Percentiles rank a stretch among this genome's conserved stretches.
Evolutionary conservation across 2,113 vertebrate genomes (phyloP).

Genomic region (Scomber colias): DNA sequence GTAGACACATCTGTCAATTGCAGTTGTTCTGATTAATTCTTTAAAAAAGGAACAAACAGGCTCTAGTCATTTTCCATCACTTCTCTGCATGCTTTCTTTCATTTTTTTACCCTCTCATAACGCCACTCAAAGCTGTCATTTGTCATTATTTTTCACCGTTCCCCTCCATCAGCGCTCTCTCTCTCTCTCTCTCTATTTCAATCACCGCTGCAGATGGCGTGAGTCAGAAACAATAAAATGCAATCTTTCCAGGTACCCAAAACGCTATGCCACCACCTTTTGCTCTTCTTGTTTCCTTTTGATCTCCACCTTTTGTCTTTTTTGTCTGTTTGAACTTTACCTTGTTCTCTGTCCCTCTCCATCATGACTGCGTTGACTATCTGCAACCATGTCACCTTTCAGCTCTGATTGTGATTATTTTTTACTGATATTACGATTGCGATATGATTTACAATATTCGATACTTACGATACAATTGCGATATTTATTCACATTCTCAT

Average conservation of each 20-base stretch:
- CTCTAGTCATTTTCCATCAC: slow-evolving; percentile 4
- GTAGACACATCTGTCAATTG: neutral
- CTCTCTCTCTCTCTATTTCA: slow-evolving; percentile 16
- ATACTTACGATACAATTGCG: too few relatives aligned
- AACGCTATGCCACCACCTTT: neutral
- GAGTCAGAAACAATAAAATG: slow-evolving; percentile 30
- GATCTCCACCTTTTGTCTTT: neutral
- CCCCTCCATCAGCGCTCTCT: slow-evolving; percentile 12
- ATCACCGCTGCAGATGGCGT: slow-evolving; percentile 9
- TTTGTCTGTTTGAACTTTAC: neutral
- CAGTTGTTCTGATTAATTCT: neutral
- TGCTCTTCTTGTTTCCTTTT: neutral
- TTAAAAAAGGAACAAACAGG: slow-evolving; percentile 29
- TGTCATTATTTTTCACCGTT: slow-evolving; percentile 36
- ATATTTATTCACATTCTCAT: too few relatives aligned
- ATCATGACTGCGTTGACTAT: neutral
- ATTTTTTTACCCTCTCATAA: neutral
- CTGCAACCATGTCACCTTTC: neutral
- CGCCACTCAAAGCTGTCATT: neutral
- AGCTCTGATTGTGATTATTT: too few relatives aligned
- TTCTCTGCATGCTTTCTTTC: neutral
- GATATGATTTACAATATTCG: too few relatives aligned
- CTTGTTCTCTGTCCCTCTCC: neutral
- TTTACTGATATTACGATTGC: too few relatives aligned
- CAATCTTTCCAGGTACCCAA: slow-evolving; percentile 32